Conservation (phyloP, 2,113 vertebrate genomes). For the Leucoraja erinaceus region DNA sequence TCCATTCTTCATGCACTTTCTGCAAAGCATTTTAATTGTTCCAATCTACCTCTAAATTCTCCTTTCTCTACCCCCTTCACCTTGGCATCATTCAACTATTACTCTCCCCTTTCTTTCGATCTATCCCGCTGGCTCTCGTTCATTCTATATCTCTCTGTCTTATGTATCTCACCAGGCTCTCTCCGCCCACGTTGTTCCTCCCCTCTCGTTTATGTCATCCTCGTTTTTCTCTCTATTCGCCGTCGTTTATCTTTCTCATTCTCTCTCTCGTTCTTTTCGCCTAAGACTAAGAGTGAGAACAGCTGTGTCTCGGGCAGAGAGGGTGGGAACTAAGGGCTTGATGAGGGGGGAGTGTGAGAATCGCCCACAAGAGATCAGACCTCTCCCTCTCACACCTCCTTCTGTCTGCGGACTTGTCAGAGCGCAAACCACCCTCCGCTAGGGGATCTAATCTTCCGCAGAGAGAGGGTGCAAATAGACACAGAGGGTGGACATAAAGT, state of each 20-base stretch:
- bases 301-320: not conserved
- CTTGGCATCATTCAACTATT: too few species aligned
- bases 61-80: not conserved
- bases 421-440: not conserved
- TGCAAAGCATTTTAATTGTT: conserved; percentile 10
- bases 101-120: not conserved
- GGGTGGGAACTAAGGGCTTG: not conserved
- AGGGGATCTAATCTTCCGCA: not conserved
- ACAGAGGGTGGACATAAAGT: too few species aligned
- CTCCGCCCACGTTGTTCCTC: not conserved
- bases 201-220: too few species aligned
- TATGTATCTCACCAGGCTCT: not conserved
- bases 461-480: not conserved
- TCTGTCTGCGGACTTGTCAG: not conserved
- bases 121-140: not conserved
- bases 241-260: conserved; percentile 43
- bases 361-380: not conserved
- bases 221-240: not conserved
- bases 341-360: not conserved
- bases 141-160: not conserved
- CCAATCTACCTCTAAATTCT: conserved; percentile 25
- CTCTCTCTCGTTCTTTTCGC: conserved; percentile 12
- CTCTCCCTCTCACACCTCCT: not conserved
- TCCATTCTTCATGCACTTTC: not conserved
- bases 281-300: not conserved